Evolutionary conservation across 2,888 invertebrate genomes (phyloP).

Genomic region (Polyploca ridens): DNA sequence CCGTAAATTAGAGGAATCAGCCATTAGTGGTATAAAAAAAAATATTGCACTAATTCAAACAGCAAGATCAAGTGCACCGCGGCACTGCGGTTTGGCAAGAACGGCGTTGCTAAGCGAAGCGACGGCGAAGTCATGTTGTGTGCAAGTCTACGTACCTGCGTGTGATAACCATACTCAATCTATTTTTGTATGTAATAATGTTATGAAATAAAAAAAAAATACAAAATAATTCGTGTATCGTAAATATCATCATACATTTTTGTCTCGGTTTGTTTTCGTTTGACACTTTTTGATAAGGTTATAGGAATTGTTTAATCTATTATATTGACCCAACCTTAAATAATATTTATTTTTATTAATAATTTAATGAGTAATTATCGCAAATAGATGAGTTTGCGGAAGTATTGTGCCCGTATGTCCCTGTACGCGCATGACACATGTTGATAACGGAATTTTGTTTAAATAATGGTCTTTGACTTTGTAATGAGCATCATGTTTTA

Average conservation of each 20-base stretch:
- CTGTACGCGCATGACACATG: neutral
- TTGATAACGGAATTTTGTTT: neutral
- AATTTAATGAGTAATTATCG: neutral
- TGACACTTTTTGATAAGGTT: neutral
- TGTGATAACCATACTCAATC: too few species aligned
- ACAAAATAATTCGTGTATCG: neutral
- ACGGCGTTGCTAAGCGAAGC: too few species aligned
- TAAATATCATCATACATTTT: neutral
- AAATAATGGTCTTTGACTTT: conserved; percentile 5
- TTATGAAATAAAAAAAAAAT: neutral
- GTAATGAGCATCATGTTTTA: conserved; percentile 6
- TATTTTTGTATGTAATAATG: too few species aligned
- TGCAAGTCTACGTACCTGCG: too few species aligned
- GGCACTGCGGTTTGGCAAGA: too few species aligned
- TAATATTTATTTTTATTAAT: neutral
- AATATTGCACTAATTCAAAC: too few species aligned
- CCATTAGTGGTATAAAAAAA: too few species aligned
- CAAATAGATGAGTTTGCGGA: conserved; percentile 4
- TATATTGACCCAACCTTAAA: conserved; percentile 3
- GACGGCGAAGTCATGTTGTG: too few species aligned
- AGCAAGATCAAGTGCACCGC: too few species aligned
- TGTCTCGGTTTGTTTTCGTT: too few species aligned
- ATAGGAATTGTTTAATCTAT: conserved; percentile 3
- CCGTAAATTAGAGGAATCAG: too few species aligned
- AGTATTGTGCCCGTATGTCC: neutral